A percentile compares a stretch with the other conserved stretches of the same genome.
These are phyloP conservation scores for Vanessa tameamea DNA, from an alignment of 1,140 invertebrate species.

Conservation along the genomic window DNA sequence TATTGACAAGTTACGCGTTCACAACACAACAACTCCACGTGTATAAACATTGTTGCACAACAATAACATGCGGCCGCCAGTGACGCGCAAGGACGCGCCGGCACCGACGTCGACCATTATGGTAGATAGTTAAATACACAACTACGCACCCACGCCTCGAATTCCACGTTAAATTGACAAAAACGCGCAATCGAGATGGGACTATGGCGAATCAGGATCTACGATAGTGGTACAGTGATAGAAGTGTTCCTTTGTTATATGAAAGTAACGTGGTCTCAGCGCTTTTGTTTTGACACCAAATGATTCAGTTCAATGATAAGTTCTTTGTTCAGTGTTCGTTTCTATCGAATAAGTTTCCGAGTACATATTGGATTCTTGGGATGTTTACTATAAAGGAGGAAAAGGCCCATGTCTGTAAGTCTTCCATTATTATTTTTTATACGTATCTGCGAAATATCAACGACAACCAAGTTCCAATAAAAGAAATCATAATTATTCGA, in stretches of 20 bases:
- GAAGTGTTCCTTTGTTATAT: conserved; percentile 55
- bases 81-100: conserved; percentile 65
- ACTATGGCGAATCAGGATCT: conserved; percentile 45
- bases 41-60: conserved; percentile 77
- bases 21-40: conserved; percentile 70
- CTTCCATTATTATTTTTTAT: background rate
- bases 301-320: conserved; percentile 51
- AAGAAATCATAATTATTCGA: no score
- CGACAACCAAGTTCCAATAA: no score
- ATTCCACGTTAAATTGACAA: conserved; percentile 40
- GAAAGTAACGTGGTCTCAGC: conserved; percentile 44
- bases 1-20: conserved; percentile 56
- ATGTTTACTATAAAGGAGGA: conserved; percentile 56
- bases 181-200: conserved; percentile 40
- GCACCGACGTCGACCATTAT: conserved; percentile 25
- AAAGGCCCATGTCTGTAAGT: conserved; percentile 57
- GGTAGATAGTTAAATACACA: conserved; percentile 43
- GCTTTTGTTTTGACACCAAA: conserved; percentile 42
- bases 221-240: conserved; percentile 46
- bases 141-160: conserved; percentile 41
- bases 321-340: conserved; percentile 50
- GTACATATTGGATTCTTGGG: conserved; percentile 46
- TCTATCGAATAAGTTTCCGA: conserved; percentile 33
- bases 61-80: conserved; percentile 65
- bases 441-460: background rate